Evolutionary conservation across 2,797 vertebrate genomes (phyloP), one percentile per base, ranked within the genome.

Genomic region (Hyperoplus lanceolatus): DNA sequence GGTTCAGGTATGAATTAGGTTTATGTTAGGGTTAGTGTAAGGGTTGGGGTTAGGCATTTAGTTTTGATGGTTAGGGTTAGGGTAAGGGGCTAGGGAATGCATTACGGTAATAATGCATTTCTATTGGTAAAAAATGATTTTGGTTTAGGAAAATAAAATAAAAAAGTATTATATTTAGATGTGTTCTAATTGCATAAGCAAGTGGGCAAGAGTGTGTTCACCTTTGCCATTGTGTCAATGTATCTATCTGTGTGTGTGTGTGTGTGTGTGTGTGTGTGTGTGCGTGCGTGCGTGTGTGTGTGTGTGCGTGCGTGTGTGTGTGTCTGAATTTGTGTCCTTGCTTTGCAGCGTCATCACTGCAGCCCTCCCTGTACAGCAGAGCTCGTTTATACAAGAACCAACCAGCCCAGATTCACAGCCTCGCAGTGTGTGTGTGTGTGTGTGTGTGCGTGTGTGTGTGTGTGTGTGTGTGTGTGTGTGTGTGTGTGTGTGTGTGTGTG

Each of bases 301-400:
- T 61, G 48, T 77, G 71, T 65, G 36, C 61, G 39, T 46, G 71
- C n/a, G 55, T 46, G 46, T 16, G 21, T 68, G 16, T 68, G 0
- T 29, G 29, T 29, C 29, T 29, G 29, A 29, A 29, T 29, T 29
- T 29, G 55, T 3, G 4, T 74, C 73, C 73, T 81, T 75, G 76
- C 84, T 88, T 72, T 92, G 92, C 91, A 86, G 88, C 66, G 45
- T 92, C 92, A 93, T 90, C 88, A 86, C 79, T 77, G 82, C 84
- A 79, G 83, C 72, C 80, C 80, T 90, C 81, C 83, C 89, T 87
- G 86, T 82, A 88, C 76, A 86, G 83, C 89, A 87, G 87, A 85
- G 84, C 90, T 91, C 82, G 48, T 92, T 90, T 93, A 91, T 88
- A 88, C 92, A 87, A 83, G 68, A 76, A 70, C 61, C 81, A 82